Evolutionary conservation across 2,113 vertebrate species (phyloP).

Genomic region (Microcebus jonahi): DNA sequence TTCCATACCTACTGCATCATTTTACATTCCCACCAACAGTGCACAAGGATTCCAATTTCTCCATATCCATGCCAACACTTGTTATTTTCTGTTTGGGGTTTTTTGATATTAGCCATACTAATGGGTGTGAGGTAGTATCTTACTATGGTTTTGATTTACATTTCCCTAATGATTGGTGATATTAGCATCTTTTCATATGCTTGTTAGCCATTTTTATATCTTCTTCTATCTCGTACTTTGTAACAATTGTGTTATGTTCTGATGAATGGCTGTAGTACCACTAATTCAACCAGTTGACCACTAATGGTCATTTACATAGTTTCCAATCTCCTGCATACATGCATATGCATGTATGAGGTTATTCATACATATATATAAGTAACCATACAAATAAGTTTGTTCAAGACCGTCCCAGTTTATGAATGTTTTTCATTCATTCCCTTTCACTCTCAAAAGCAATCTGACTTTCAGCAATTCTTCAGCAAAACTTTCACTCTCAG

Average conservation of each 20-base stretch:
- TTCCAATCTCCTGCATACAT: not conserved
- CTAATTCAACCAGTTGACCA: not conserved
- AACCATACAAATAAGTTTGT: slow-evolving; percentile 1
- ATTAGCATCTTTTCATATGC: not conserved
- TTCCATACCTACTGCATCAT: not conserved
- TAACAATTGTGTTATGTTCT: not conserved
- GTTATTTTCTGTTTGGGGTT: not conserved
- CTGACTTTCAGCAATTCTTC: not conserved
- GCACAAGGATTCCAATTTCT: not conserved
- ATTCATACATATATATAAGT: not conserved
- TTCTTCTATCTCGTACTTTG: not conserved
- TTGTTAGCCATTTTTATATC: not conserved
- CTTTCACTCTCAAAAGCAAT: slow-evolving; percentile 32
- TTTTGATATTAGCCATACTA: not conserved
- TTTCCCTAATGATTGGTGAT: slow-evolving; percentile 1
- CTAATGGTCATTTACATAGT: not conserved
- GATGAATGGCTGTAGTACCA: not conserved
- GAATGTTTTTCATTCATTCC: not conserved
- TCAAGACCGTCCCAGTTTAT: not conserved
- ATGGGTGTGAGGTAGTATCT: not conserved
- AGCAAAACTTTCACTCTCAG: too few species aligned
- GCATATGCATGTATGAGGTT: not conserved
- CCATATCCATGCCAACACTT: not conserved
- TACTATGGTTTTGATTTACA: not conserved
- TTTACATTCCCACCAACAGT: not conserved